Percentiles rank a stretch among this genome's conserved stretches.
phyloP scores from a whole-genome alignment of 2,888 invertebrate genomes.

The Cosmia pyralina region DNA sequence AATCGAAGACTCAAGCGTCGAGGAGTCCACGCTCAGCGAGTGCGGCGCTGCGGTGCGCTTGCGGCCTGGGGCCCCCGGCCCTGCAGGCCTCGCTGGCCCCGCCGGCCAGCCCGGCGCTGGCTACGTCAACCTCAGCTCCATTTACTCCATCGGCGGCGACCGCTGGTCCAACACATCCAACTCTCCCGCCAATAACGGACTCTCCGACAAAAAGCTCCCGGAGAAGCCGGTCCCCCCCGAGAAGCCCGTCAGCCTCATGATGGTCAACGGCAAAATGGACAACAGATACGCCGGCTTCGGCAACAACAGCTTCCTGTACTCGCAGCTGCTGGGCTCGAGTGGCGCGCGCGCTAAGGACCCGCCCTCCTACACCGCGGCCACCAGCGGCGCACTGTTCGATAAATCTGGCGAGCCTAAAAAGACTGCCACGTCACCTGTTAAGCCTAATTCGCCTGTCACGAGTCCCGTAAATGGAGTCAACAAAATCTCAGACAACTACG shows the following conservation, averaged over 20 bases:
- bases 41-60: conserved; percentile 66
- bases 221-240: conserved; percentile 88
- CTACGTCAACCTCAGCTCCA: conserved; percentile 87
- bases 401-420: conserved; percentile 71
- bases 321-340: conserved; percentile 80
- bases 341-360: conserved; percentile 83
- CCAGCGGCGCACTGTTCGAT: conserved; percentile 79
- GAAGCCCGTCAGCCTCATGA: conserved; percentile 87
- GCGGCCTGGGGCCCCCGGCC: conserved; percentile 45
- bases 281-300: conserved; percentile 82
- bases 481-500: conserved; percentile 88
- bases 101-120: conserved; percentile 61
- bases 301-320: conserved; percentile 88
- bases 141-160: conserved; percentile 84
- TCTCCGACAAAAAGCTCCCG: conserved; percentile 78
- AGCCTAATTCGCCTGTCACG: conserved; percentile 77
- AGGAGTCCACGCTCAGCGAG: conserved; percentile 85
- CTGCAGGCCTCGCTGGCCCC: conserved; percentile 3
- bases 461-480: conserved; percentile 86
- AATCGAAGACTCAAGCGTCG: conserved; percentile 86
- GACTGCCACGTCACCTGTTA: conserved; percentile 75
- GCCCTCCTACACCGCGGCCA: conserved; percentile 84
- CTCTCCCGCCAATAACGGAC: conserved; percentile 72
- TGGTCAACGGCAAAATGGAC: conserved; percentile 87
- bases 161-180: conserved; percentile 71